phyloP scores from a whole-genome alignment of 2,888 invertebrate species.

The Chymomyza fuscimana region DNA sequence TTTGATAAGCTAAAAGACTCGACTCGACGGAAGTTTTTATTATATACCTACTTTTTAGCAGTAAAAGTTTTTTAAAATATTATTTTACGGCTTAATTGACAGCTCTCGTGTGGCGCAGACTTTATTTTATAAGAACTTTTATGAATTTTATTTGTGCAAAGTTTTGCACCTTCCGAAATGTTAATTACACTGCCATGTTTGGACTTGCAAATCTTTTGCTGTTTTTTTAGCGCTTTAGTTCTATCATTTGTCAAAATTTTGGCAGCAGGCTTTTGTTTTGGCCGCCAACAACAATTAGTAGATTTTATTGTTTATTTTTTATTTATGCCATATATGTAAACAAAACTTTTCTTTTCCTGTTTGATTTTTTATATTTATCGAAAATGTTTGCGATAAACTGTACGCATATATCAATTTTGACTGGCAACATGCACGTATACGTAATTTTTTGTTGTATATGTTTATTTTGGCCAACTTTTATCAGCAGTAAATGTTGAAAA shows the following conservation, averaged over 20 bases:
- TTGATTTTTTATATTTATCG: slow-evolving; percentile 15
- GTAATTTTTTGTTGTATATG: slow-evolving; percentile 8
- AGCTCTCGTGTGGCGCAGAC: too few relatives aligned
- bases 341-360: not conserved
- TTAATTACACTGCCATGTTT: not conserved
- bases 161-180: not conserved
- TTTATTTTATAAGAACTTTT: not conserved
- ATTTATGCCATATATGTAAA: not conserved
- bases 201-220: not conserved
- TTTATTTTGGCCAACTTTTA: slow-evolving; percentile 48
- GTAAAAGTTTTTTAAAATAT: not conserved
- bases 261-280: not conserved
- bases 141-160: not conserved
- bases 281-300: not conserved
- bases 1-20: not conserved
- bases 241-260: not conserved
- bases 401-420: slow-evolving; percentile 40
- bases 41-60: not conserved
- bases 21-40: not conserved
- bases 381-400: slow-evolving; percentile 20
- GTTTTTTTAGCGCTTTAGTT: not conserved
- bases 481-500: slow-evolving; percentile 19
- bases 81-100: not conserved
- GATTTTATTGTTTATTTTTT: not conserved
- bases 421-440: not conserved